These are phyloP conservation scores for Laterallus jamaicensis DNA, from an alignment of 2,113 vertebrate genomes.

Conservation along the genomic window DNA sequence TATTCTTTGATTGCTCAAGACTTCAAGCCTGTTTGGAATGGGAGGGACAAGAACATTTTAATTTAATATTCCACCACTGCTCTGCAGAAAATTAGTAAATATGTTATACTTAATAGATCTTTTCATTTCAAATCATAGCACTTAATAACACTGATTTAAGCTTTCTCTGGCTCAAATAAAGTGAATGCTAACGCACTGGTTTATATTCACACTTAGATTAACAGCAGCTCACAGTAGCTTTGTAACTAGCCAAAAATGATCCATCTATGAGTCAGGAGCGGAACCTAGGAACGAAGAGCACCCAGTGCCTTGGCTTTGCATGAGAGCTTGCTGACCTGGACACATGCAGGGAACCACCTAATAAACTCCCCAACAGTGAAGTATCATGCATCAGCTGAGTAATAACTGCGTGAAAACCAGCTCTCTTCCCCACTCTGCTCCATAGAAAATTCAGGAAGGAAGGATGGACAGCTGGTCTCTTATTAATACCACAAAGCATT, in stretches of 20 bases:
- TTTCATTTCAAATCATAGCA: background rate
- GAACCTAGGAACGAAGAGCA: background rate
- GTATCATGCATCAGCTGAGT: background rate
- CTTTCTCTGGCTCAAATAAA: background rate
- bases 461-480: background rate
- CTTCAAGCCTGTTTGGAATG: background rate
- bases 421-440: background rate
- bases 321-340: background rate
- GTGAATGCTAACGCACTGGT: background rate
- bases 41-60: background rate
- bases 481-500: background rate
- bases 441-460: background rate
- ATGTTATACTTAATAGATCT: background rate
- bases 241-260: background rate
- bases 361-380: background rate
- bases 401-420: background rate
- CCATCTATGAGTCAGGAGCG: background rate
- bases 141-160: background rate
- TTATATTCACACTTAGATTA: background rate
- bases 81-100: background rate
- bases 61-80: background rate
- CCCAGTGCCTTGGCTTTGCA: background rate
- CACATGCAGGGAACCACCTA: background rate
- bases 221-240: background rate
- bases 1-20: conserved; percentile 15